phyloP scores from a whole-genome alignment of 2,113 vertebrate genomes.

The Toxotes jaculatrix region DNA sequence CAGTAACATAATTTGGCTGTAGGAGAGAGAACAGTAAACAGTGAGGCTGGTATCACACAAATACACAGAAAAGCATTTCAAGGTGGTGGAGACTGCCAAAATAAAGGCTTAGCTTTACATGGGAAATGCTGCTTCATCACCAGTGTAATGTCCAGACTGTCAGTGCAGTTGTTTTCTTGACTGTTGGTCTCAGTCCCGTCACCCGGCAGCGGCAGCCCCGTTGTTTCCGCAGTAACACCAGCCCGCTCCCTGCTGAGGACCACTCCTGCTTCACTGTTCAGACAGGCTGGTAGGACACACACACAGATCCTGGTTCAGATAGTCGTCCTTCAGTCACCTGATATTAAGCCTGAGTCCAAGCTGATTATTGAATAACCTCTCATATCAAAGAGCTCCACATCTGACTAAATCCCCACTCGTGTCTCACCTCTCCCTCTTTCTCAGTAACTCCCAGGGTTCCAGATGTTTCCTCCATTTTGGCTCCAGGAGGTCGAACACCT shows the following conservation, averaged over 20 bases:
- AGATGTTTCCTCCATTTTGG: slow-evolving; percentile 74
- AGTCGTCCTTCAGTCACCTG: not conserved
- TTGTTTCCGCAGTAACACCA: slow-evolving; percentile 61
- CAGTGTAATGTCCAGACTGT: too few species aligned
- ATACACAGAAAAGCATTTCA: too few species aligned
- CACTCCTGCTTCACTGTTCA: slow-evolving; percentile 78
- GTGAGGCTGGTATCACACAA: too few species aligned
- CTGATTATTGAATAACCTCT: not conserved
- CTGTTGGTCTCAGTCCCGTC: slow-evolving; percentile 72
- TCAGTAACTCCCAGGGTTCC: slow-evolving; percentile 76
- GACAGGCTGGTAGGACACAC: slow-evolving; percentile 78
- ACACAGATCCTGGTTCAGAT: slow-evolving; percentile 42
- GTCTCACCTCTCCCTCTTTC: not conserved
- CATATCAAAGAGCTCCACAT: not conserved
- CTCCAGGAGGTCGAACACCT: slow-evolving; percentile 67
- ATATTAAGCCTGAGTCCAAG: not conserved
- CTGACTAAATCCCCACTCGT: not conserved
- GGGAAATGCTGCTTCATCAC: too few species aligned
- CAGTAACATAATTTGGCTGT: too few species aligned
- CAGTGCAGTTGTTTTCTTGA: slow-evolving; percentile 56
- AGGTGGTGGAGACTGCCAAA: too few species aligned
- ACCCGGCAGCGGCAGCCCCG: slow-evolving; percentile 47
- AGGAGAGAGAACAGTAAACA: too few species aligned
- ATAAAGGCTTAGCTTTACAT: too few species aligned
- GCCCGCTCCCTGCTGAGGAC: slow-evolving; percentile 66